Base-by-base conservation (phyloP, 2,888 invertebrate species). In the Apeira syringaria region DNA sequence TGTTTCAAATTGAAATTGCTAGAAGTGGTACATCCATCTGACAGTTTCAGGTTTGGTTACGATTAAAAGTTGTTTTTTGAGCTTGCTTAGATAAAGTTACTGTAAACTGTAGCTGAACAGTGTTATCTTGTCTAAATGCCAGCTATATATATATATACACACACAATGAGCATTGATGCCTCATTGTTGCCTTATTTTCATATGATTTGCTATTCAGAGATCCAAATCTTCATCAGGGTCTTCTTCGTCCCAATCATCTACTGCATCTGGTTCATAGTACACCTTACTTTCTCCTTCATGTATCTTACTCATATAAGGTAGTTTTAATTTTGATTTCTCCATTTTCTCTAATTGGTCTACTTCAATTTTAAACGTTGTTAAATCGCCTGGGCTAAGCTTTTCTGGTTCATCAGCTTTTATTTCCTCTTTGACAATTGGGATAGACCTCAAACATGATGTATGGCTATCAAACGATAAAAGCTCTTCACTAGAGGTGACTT, bases 221-320 rank as follows among this genome's bases (percentile, higher is more conserved):
- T 94, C 93, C 47, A 96, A 86, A 82, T 96, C 96, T 75, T 96
- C 96, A 88, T 96, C 96, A 1, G 96, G 96, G 81, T 96, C 96
- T 80, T 96, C 96, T 64, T 95, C 96, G 66, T 96, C 96, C 90
- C 95, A 94, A 72, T 96, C 96, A 74, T 96, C 96, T 1, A 92
- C 91, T 37, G 92, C 93, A 78, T 96, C 96, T 5, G 95, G 94
- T 53, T 93, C 91, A 66, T 96, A 96, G 56, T 93, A 91, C 20
- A 96, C 94, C 67, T 92, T 92, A 26, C 93, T 92, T 46, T 91
- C 91, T 0, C 88, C 82, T 39, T 87, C 76, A 51, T 88, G 83
- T 33, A 86, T 85, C 53, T 89, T 90, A 56, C 77, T 87, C 88
- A 87, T 87, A 62, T 94, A 94, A 0, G 94, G 94, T 38, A 94